Percentiles rank a stretch among this genome's conserved stretches.
These are phyloP conservation scores for Melanotus villosus DNA, from an alignment of 2,888 invertebrate species.

Conservation along the genomic window DNA sequence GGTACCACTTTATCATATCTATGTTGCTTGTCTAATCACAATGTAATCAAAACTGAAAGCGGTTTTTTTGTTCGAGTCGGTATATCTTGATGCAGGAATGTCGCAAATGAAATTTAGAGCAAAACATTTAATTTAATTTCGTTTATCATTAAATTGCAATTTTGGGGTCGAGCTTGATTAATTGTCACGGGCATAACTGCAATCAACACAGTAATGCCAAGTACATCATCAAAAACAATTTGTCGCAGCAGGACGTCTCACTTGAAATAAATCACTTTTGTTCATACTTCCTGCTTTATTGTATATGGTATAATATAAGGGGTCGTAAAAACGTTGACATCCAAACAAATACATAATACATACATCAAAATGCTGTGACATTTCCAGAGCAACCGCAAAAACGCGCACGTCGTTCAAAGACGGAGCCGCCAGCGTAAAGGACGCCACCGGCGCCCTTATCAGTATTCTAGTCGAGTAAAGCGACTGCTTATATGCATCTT, in stretches of 20 bases:
- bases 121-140: too few relatives aligned
- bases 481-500: slow-evolving; percentile 43
- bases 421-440: slow-evolving; percentile 1
- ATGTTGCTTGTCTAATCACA: too few relatives aligned
- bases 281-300: neutral
- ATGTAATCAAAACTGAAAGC: too few relatives aligned
- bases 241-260: neutral
- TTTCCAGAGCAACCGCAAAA: slow-evolving; percentile 25
- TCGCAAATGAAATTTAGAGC: too few relatives aligned
- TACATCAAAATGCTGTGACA: slow-evolving; percentile 19
- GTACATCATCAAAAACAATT: neutral
- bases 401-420: slow-evolving; percentile 25
- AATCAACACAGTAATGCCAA: too few relatives aligned
- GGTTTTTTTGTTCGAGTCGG: too few relatives aligned
- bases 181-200: too few relatives aligned
- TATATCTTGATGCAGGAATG: too few relatives aligned
- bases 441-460: slow-evolving; percentile 31
- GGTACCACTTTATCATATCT: too few relatives aligned
- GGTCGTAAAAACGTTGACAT: slow-evolving; percentile 22
- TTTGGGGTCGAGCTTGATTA: too few relatives aligned
- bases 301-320: neutral
- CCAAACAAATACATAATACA: slow-evolving; percentile 17
- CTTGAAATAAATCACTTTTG: neutral
- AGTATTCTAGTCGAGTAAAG: slow-evolving; percentile 36
- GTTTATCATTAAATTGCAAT: too few relatives aligned